Conservation (phyloP, 2,113 vertebrate species). For the Caloenas nicobarica region DNA sequence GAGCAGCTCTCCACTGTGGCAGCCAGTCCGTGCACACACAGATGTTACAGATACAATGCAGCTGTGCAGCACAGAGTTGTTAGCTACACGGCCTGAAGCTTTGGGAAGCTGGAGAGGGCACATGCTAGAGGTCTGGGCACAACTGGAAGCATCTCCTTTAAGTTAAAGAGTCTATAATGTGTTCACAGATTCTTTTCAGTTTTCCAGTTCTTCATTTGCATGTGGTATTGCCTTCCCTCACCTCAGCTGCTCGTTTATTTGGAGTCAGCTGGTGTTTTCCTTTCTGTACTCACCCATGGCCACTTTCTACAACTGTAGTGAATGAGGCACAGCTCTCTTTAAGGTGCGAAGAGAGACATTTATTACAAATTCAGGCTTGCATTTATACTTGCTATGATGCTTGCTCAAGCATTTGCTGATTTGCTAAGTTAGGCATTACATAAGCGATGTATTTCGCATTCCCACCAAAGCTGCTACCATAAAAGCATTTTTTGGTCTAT, state of each 20-base stretch:
- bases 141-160: background rate
- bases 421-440: too few relatives aligned
- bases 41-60: rapidly evolving
- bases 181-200: background rate
- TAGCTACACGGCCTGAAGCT: background rate
- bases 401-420: too few relatives aligned
- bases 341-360: too few relatives aligned
- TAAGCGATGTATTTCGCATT: too few relatives aligned
- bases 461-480: too few relatives aligned
- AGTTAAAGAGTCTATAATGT: background rate
- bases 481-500: too few relatives aligned
- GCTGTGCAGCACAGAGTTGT: background rate
- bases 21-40: rapidly evolving
- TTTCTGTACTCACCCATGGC: background rate
- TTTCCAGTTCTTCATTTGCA: background rate
- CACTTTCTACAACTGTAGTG: background rate
- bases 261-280: background rate
- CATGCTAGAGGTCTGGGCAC: background rate
- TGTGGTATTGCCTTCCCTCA: background rate
- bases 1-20: background rate
- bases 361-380: too few relatives aligned
- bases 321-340: too few relatives aligned
- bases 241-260: background rate
- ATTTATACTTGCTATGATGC: too few relatives aligned
- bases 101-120: background rate